These are phyloP conservation scores for Ernsta delagoae DNA, from an alignment of 2,888 invertebrate species.

Conservation along the genomic window DNA sequence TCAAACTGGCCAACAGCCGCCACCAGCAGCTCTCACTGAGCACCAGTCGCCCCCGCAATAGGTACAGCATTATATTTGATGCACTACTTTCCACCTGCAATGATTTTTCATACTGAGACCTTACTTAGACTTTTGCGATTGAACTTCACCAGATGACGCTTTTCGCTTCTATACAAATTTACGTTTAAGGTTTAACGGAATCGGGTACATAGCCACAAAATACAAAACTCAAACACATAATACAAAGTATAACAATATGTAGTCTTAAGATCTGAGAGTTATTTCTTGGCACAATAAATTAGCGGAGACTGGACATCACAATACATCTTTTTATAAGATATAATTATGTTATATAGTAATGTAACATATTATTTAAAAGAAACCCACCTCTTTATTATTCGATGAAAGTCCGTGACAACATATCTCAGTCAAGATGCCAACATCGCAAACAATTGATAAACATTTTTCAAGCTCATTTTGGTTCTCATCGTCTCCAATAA, in stretches of 20 bases:
- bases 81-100: constrained; percentile 84
- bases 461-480: constrained; percentile 74
- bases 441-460: constrained; percentile 82
- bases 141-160: no score
- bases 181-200: no score
- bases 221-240: no score
- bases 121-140: no score
- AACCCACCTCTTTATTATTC: constrained; percentile 56
- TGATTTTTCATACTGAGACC: neutral
- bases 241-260: no score
- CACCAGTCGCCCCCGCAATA: constrained; percentile 87
- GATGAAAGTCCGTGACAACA: constrained; percentile 86
- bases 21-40: constrained; percentile 87
- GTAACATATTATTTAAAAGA: neutral
- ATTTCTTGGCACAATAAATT: no score
- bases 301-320: no score
- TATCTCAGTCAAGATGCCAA: constrained; percentile 86
- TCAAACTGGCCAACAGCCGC: constrained; percentile 82
- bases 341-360: no score
- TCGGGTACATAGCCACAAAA: no score
- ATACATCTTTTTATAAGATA: no score
- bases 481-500: constrained; percentile 79
- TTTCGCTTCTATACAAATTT: no score
- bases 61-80: constrained; percentile 85
- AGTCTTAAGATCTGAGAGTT: no score